Percentiles rank a stretch among this genome's conserved stretches.
These are phyloP conservation scores for Ceratosolen solmsi DNA, from an alignment of 1,140 invertebrate species.

Conservation along the genomic window DNA sequence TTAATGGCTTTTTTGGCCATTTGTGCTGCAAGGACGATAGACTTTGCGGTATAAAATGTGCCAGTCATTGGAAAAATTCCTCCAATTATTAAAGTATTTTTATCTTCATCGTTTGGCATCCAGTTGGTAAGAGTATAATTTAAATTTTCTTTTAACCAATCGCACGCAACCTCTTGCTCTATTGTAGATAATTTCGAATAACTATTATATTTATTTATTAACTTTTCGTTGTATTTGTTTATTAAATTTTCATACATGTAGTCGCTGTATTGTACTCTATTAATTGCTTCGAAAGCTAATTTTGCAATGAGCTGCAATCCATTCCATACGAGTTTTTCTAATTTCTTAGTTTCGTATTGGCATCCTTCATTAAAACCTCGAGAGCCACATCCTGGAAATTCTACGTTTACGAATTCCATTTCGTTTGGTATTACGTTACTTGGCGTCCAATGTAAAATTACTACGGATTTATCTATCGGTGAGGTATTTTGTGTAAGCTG, in stretches of 20 bases:
- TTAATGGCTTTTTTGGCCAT: conserved; percentile 82
- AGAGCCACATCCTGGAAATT: conserved; percentile 75
- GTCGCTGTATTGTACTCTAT: conserved; percentile 75
- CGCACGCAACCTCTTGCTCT: conserved; percentile 78
- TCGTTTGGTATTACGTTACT: conserved; percentile 77
- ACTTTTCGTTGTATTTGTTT: conserved; percentile 71
- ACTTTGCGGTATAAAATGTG: conserved; percentile 75
- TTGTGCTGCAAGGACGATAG: conserved; percentile 78
- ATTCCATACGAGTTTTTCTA: conserved; percentile 80
- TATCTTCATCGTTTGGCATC: conserved; percentile 72
- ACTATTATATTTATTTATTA: conserved; percentile 72
- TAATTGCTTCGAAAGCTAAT: conserved; percentile 75
- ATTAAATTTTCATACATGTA: conserved; percentile 76
- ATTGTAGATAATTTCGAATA: conserved; percentile 55
- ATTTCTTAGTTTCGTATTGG: conserved; percentile 78
- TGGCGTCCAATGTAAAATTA: conserved; percentile 82
- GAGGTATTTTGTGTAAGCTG: conserved; percentile 42
- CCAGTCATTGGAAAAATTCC: conserved; percentile 85
- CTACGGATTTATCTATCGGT: conserved; percentile 70
- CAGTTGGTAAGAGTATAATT: conserved; percentile 74
- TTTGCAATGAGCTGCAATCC: conserved; percentile 74
- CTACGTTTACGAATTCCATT: conserved; percentile 71
- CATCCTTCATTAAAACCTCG: conserved; percentile 68
- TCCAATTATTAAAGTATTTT: conserved; percentile 78
- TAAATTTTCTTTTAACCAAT: conserved; percentile 78